Conservation (phyloP, 2,113 vertebrate genomes). For the Zosterops hypoxanthus region DNA sequence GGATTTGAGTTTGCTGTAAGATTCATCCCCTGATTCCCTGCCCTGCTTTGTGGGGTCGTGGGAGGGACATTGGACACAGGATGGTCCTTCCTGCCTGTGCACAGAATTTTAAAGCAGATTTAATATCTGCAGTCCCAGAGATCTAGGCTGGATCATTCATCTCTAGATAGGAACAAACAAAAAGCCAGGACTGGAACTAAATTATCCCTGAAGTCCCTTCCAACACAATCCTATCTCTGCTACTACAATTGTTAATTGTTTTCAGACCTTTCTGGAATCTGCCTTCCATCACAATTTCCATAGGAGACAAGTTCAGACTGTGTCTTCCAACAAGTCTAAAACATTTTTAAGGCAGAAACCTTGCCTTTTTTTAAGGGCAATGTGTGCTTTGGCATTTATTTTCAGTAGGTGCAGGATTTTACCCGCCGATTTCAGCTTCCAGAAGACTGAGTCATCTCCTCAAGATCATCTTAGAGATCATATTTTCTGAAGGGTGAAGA, state of each 20-base stretch:
- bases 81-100: neutral
- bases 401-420: neutral
- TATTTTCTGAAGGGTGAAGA: neutral
- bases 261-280: neutral
- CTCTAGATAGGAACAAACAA: neutral
- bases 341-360: fast-evolving
- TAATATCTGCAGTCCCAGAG: neutral
- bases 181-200: neutral
- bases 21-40: neutral
- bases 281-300: neutral
- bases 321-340: neutral
- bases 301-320: neutral
- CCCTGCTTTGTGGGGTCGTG: neutral
- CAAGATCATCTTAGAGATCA: neutral
- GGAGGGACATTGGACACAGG: neutral
- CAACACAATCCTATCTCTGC: neutral
- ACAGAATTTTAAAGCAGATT: neutral
- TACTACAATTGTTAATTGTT: neutral
- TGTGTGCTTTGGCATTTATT: neutral
- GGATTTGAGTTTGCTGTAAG: neutral
- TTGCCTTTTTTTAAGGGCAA: neutral
- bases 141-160: neutral
- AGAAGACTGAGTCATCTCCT: neutral
- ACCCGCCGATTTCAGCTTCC: neutral
- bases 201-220: neutral